A percentile compares a stretch with the other conserved stretches of the same genome.
These are phyloP conservation scores for Allygus modestus DNA, from an alignment of 2,888 invertebrate genomes.

Conservation along the genomic window DNA sequence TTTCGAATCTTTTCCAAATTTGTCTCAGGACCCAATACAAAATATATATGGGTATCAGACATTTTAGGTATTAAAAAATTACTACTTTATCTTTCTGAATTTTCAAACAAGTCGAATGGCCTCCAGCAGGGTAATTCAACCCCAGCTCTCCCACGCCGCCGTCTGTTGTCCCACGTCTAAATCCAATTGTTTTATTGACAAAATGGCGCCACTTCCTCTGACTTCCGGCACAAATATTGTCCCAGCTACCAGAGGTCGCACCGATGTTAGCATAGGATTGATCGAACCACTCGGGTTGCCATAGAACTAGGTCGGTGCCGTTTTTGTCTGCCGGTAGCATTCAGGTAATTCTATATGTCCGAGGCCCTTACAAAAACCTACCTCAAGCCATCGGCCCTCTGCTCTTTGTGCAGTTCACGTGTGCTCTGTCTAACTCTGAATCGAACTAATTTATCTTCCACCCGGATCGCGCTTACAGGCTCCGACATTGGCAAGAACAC, in stretches of 20 bases:
- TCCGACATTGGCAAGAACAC: no score
- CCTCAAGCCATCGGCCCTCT: slow-evolving; percentile 14
- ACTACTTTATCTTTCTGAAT: no score
- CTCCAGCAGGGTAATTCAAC: slow-evolving; percentile 2
- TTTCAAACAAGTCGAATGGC: no score
- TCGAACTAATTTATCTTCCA: slow-evolving; percentile 41
- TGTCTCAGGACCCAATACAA: no score
- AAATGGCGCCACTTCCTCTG: slow-evolving; percentile 47
- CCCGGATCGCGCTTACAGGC: slow-evolving; percentile 28
- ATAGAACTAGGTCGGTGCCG: slow-evolving; percentile 32
- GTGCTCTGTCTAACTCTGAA: slow-evolving; percentile 47
- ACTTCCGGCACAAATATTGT: slow-evolving; percentile 54
- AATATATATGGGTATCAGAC: no score
- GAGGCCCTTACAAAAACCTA: slow-evolving; percentile 7
- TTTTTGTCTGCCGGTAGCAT: slow-evolving; percentile 49
- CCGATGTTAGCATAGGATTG: slow-evolving; percentile 48
- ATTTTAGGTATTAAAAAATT: no score
- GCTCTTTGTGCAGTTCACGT: slow-evolving; percentile 36
- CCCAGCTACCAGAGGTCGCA: slow-evolving; percentile 35
- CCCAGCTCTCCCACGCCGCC: slow-evolving; percentile 22
- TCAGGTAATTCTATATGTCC: slow-evolving; percentile 50
- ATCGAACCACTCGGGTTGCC: slow-evolving; percentile 37
- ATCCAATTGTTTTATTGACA: slow-evolving; percentile 55
- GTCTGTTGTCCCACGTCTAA: slow-evolving; percentile 22
- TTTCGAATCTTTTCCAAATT: no score